These are phyloP conservation scores for Brevimyrus niger DNA, from an alignment of 2,113 vertebrate species.

Conservation along the genomic window DNA sequence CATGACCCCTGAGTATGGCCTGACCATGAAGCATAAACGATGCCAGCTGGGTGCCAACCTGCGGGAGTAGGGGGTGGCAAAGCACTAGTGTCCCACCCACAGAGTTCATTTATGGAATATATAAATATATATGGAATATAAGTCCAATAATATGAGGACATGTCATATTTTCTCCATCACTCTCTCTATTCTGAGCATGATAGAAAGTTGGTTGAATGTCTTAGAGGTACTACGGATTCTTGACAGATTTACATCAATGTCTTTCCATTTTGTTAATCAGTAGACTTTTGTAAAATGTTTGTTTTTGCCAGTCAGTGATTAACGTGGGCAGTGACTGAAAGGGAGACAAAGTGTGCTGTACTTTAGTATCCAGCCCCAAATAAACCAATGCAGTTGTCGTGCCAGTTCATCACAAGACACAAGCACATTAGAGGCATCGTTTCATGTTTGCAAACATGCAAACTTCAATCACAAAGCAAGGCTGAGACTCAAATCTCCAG, in stretches of 20 bases:
- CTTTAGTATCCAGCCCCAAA: not conserved
- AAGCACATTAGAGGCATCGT: not conserved
- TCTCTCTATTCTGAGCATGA: not conserved
- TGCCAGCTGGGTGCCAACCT: slow-evolving; percentile 58
- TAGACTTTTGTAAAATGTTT: not conserved
- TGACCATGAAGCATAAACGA: slow-evolving; percentile 79
- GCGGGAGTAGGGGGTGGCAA: slow-evolving; percentile 37
- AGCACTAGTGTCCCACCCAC: slow-evolving; percentile 16
- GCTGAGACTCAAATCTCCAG: not conserved
- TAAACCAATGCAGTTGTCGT: not conserved
- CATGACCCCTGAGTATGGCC: slow-evolving; percentile 74
- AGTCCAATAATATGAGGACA: slow-evolving; percentile 1
- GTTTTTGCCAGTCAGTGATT: not conserved
- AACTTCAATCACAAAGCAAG: not conserved
- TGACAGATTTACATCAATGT: not conserved
- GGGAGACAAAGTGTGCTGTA: not conserved
- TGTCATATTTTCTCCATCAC: not conserved
- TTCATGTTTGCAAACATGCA: not conserved
- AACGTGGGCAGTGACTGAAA: not conserved
- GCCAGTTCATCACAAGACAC: not conserved
- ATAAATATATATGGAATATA: no score
- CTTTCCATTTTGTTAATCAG: not conserved
- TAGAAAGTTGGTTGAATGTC: not conserved
- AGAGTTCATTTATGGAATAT: not conserved
- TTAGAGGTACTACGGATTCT: not conserved